Base-by-base conservation (phyloP, 92 coral and sea anemone species). In the Muricea muricata region DNA sequence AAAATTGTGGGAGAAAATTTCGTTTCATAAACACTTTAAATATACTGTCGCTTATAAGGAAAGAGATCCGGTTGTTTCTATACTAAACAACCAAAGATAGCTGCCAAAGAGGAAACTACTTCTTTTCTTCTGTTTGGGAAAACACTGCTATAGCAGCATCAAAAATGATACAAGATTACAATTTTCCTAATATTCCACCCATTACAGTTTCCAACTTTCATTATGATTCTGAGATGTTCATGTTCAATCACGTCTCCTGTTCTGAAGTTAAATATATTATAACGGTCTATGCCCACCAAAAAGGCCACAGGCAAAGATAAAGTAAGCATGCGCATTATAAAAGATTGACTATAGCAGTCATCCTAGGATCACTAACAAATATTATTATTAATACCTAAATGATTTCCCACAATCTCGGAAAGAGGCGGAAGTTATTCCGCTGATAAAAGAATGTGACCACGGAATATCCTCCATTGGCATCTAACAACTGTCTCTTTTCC, bases 401-500 rank as follows among this genome's bases (percentile, higher is more conserved):
- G 42, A 37, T 4, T 37, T 37, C 42, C 42, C 42, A 37, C 42
- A 37, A 37, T 37, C n/a, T 29, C 65, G 85, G 83, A 73, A 84
- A 23, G 48, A 10, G 30, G 89, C 85, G 0, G 71, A 76, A 58
- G 77, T 85, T 48, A 23, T 85, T 29, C 61, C 65, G 9, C 45
- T 85, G 12, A 24, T 85, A 31, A 86, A 86, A 21, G 85, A 63
- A 4, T 54, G 85, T 2, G 80, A 80, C 13, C 85, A 61, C 25
- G 85, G 78, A 61, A 21, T 8, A 30, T 20, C 85, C n/a, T n/a
- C n/a, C n/a, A n/a, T n/a, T n/a, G n/a, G n/a, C n/a, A 26, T 35
- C 85, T 15, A 86, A 78, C 55, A 86, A 86, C 26, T 60, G 79
- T 4, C 85, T 79, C 13, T 50, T 86, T 20, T 78, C 89, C 41